A percentile compares a stretch with the other conserved stretches of the same genome.
Conservation (phyloP, 2,888 invertebrate species). For the Limenitis camilla region DNA sequence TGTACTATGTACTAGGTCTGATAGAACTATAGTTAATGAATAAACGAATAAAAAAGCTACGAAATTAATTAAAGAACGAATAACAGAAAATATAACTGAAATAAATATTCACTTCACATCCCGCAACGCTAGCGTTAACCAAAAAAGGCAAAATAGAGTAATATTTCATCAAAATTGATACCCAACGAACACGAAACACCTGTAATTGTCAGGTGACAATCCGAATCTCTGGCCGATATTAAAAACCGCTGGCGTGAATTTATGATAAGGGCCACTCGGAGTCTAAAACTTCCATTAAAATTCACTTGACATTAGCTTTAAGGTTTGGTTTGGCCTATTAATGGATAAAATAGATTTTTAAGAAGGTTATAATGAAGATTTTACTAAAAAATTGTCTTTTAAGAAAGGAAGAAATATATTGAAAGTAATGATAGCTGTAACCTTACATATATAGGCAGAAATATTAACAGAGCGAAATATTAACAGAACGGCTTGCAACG, state of each 20-base stretch:
- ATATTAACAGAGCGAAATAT: too few species aligned
- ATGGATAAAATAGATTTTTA: neutral
- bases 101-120: neutral
- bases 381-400: too few species aligned
- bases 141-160: neutral
- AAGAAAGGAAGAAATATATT: too few species aligned
- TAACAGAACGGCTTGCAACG: too few species aligned
- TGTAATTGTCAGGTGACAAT: conserved; percentile 33
- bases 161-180: conserved; percentile 11
- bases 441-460: too few species aligned
- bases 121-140: neutral
- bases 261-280: conserved; percentile 29
- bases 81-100: neutral
- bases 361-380: too few species aligned
- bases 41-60: too few species aligned
- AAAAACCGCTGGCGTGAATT: conserved; percentile 43
- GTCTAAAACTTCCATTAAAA: conserved; percentile 23
- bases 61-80: too few species aligned
- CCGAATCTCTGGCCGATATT: conserved; percentile 31
- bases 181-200: conserved; percentile 33
- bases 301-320: conserved; percentile 17
- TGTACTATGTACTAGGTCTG: too few species aligned
- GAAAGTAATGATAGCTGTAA: too few species aligned
- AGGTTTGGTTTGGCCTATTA: conserved; percentile 5
- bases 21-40: too few species aligned